Evolutionary conservation across 2,113 vertebrate genomes (phyloP).

Genomic region (Nansenia antarctica): DNA sequence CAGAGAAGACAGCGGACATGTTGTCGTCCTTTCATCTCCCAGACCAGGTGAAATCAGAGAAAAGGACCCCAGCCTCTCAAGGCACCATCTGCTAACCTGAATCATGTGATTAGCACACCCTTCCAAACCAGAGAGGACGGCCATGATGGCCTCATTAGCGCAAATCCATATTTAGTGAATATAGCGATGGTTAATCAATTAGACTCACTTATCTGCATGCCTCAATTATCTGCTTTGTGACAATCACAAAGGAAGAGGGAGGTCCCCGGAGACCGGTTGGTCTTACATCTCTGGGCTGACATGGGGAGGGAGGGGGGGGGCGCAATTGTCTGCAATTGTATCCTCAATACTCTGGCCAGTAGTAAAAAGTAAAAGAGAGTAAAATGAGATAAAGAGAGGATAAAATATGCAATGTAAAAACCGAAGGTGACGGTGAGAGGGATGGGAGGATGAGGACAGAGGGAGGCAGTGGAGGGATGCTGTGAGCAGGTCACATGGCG

Average conservation of each 20-base stretch:
- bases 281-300: not conserved
- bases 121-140: conserved; percentile 2
- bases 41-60: not conserved
- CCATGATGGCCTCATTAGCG: conserved; percentile 33
- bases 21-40: conserved; percentile 4
- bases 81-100: conserved; percentile 31
- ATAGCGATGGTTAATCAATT: conserved; percentile 49
- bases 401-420: too few relatives aligned
- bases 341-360: not conserved
- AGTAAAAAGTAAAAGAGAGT: not conserved
- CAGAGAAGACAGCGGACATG: not conserved
- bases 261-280: conserved; percentile 34
- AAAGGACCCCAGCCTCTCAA: conserved; percentile 2
- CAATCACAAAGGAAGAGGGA: conserved; percentile 31
- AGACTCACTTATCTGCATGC: conserved; percentile 47
- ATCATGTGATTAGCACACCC: conserved; percentile 19
- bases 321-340: not conserved
- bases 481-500: not conserved
- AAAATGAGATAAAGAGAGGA: too few relatives aligned
- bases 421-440: too few relatives aligned
- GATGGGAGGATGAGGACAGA: not conserved
- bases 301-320: not conserved
- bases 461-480: not conserved
- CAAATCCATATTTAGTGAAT: conserved; percentile 34
- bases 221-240: conserved; percentile 44